Evolutionary conservation across 1,140 invertebrate species (phyloP), one percentile per base, ranked within the genome.

Genomic region (Parapsyche elsis): DNA sequence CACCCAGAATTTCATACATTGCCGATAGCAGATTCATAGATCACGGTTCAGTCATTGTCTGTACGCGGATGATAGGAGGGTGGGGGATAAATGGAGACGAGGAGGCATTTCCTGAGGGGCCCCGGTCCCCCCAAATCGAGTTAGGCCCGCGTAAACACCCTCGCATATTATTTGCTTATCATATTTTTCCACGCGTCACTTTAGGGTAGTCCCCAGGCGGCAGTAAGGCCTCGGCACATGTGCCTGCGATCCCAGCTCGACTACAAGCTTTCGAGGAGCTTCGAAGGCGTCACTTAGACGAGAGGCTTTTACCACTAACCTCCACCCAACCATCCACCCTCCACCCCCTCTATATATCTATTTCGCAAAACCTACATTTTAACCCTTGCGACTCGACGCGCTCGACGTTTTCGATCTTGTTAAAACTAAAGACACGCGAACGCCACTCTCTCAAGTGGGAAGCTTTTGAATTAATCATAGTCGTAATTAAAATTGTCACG

Each of bases 161-260:
- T 46, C 23, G 73, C 45, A 75, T 75, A 75, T 75, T 75, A 75
- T 75, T 75, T 75, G 73, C 73, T 75, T 75, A 75, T 75, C 73
- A 75, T 75, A 75, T 75, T 75, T 73, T 75, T 75, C 73, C 73
- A 75, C 73, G 46, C 73, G 73, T 75, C 73, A 75, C 45, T 75
- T 57, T 57, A 16, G 73, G 16, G 64, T n/a, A 23, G 64, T 67
- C 64, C 64, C 64, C 19, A 21, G 59, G 64, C 23, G 64, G 21
- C 64, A 9, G 49, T 53, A 53, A 53, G 49, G 49, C 64, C 21
- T 0, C 1, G 64, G 59, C 59, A 61, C 59, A 61, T 61, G 59
- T 61, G 59, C 21, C 59, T 61, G 12, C 16, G 59, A 23, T 67
- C 64, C 24, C 57, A 61, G 1, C 16, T 38, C 30, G 30, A 38